These are phyloP conservation scores for Triplophysa rosa DNA, from an alignment of 2,113 vertebrate genomes.

Conservation along the genomic window DNA sequence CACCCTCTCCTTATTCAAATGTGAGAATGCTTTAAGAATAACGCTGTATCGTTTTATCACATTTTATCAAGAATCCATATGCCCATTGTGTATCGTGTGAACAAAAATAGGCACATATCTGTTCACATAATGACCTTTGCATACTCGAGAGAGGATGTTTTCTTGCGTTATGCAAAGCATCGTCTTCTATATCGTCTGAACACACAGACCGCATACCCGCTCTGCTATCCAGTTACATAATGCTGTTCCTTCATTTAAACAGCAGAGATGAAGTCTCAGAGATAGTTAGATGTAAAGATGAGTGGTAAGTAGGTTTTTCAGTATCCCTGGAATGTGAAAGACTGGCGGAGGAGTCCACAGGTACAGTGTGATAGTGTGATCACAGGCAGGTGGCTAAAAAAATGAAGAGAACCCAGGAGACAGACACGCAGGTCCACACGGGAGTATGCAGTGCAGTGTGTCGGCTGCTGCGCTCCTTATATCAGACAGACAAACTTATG, in stretches of 20 bases:
- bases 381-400: slow-evolving; percentile 49
- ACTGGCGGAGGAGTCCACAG: slow-evolving; percentile 31
- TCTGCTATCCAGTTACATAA: slow-evolving; percentile 72
- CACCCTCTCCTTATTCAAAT: neutral
- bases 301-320: slow-evolving; percentile 57
- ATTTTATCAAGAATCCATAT: slow-evolving; percentile 51
- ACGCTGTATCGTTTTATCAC: slow-evolving; percentile 6
- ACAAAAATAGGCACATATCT: slow-evolving; percentile 63
- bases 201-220: slow-evolving; percentile 70
- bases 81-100: slow-evolving; percentile 56
- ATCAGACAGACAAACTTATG: neutral
- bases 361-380: slow-evolving; percentile 47
- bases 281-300: slow-evolving; percentile 69
- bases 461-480: neutral
- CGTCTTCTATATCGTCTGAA: slow-evolving; percentile 57
- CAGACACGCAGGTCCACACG: slow-evolving; percentile 10
- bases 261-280: slow-evolving; percentile 57
- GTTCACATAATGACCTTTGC: slow-evolving; percentile 62
- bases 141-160: slow-evolving; percentile 60
- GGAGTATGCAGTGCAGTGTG: slow-evolving; percentile 39
- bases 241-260: slow-evolving; percentile 66
- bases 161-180: slow-evolving; percentile 65
- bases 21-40: neutral
- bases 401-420: slow-evolving; percentile 45
- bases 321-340: slow-evolving; percentile 42